phyloP scores from a whole-genome alignment of 2,888 invertebrate genomes.

The Xanthia icteritia region DNA sequence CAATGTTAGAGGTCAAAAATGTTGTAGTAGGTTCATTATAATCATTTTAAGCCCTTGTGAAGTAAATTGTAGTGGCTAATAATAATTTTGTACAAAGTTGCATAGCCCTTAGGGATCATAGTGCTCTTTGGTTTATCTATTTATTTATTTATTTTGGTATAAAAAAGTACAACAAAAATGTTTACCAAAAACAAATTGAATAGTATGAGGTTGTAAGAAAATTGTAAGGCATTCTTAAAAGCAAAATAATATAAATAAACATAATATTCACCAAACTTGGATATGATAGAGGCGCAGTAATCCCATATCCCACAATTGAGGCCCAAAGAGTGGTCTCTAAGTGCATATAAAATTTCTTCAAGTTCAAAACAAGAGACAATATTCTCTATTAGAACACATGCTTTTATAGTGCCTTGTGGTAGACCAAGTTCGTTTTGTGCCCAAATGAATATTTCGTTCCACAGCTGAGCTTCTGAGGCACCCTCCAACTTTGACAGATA shows the following conservation, averaged over 20 bases:
- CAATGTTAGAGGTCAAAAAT: not conserved
- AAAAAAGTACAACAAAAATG: not conserved
- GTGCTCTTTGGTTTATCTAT: not conserved
- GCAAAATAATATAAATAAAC: slow-evolving; percentile 18
- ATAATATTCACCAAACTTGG: slow-evolving; percentile 90
- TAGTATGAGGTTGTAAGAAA: not conserved
- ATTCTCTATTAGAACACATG: slow-evolving; percentile 93
- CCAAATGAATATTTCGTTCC: slow-evolving; percentile 93
- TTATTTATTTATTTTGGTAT: not conserved
- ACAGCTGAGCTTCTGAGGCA: slow-evolving; percentile 91
- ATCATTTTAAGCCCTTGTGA: not conserved
- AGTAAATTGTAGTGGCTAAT: not conserved
- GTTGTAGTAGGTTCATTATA: too few species aligned
- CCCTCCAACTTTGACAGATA: slow-evolving; percentile 93
- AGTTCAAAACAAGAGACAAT: slow-evolving; percentile 92
- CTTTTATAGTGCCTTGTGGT: slow-evolving; percentile 92
- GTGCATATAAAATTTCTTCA: slow-evolving; percentile 92
- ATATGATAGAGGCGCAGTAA: slow-evolving; percentile 92
- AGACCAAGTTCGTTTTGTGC: slow-evolving; percentile 89
- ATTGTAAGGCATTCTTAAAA: not conserved
- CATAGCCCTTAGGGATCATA: not conserved
- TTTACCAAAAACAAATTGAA: not conserved
- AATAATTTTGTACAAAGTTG: not conserved
- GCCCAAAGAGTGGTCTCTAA: slow-evolving; percentile 92
- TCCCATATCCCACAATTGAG: slow-evolving; percentile 95